Base-by-base conservation (phyloP, 2,797 vertebrate species). In the Acanthurus lineatus region DNA sequence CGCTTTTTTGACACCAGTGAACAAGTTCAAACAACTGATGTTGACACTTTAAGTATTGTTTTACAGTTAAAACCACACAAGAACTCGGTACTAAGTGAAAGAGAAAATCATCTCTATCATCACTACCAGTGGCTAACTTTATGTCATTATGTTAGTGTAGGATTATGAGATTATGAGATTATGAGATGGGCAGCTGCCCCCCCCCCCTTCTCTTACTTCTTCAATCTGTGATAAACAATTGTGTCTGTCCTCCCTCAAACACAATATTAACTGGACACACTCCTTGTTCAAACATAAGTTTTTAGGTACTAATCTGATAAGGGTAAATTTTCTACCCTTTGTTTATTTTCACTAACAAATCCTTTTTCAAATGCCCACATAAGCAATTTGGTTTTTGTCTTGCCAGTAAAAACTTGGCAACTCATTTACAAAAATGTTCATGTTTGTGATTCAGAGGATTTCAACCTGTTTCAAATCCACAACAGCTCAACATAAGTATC, bases 1-100 rank as follows among this genome's bases (percentile, higher is more conserved):
- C 11, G 7, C 40, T 44, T 54, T 71, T 58, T 57, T 15, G 63
- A 47, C 49, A 76, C 1, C 57, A 78, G 42, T 15, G 48, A 59
- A 7, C 6, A 11, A 16, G 7, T 67, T 72, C 11, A 65, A 38
- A 54, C 52, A 22, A 51, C 19, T 17, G 1, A 35, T 28, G 22
- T 47, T 38, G 49, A 54, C 59, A 72, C 22, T 40, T 52, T 2
- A 28, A 42, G 16, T 20, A 22, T 1, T 3, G 16, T 19, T 48
- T 54, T 15, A 74, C 7, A 48, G 17, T 32, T 15, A 19, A 4
- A 11, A 19, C 15, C 11, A 44, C 14, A 45, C 28, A 44, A 14
- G 38, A 69, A 20, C 45, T 4, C 22, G 1, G 14, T n/a, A 28
- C 5, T 0, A 15, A 32, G 12, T 51, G 1, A 60, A 54, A 32